Percentiles rank a stretch among this genome's conserved stretches.
phyloP scores from a whole-genome alignment of 2,888 invertebrate genomes.

The Aphodius granarius region DNA sequence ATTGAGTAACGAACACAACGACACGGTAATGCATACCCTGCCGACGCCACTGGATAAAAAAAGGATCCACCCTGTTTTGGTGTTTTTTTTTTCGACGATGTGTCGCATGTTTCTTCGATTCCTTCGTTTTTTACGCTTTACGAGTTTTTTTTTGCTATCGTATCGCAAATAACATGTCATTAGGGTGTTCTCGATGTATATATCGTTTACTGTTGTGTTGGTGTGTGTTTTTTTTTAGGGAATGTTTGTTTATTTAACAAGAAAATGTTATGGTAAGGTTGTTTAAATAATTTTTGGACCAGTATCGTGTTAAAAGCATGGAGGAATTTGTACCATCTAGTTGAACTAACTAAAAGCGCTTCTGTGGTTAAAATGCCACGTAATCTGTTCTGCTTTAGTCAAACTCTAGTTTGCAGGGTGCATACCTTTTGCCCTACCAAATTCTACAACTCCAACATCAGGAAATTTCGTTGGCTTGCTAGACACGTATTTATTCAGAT shows the following conservation, averaged over 20 bases:
- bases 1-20: slow-evolving; percentile 38
- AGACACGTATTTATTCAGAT: background rate
- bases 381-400: background rate
- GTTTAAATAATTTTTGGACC: too few species aligned
- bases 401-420: background rate
- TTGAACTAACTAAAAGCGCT: background rate
- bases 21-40: slow-evolving; percentile 31
- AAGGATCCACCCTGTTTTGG: background rate
- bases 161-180: background rate
- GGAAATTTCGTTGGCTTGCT: background rate
- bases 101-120: background rate
- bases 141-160: background rate
- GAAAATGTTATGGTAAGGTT: too few species aligned
- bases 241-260: too few species aligned
- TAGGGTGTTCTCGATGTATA: background rate
- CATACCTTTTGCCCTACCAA: background rate
- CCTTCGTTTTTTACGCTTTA: background rate
- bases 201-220: background rate
- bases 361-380: background rate
- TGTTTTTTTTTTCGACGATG: background rate
- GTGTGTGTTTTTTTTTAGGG: too few species aligned
- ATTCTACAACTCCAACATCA: background rate
- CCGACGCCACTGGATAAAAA: background rate
- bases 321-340: background rate
- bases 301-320: too few species aligned